Percentiles rank a stretch among this genome's conserved stretches.
Evolutionary conservation across 2,888 invertebrate genomes (phyloP).

Genomic region (Cephus rjabovi): DNA sequence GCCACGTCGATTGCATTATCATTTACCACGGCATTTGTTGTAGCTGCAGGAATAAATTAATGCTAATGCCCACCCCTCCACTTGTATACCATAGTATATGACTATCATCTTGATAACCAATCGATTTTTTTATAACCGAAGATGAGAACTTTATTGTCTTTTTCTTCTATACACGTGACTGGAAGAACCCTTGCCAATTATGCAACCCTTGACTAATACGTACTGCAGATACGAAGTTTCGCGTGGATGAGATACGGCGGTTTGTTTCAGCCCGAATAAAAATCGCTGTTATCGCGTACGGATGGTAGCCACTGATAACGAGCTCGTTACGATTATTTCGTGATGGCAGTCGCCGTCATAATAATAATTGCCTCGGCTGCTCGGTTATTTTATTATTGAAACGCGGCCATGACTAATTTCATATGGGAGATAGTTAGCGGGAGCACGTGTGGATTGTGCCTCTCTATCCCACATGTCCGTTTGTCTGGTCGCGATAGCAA

Average conservation of each 20-base stretch:
- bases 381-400: slow-evolving; percentile 44
- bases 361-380: slow-evolving; percentile 3
- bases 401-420: slow-evolving; percentile 49
- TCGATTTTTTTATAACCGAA: neutral
- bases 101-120: neutral
- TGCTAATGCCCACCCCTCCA: slow-evolving; percentile 34
- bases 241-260: neutral
- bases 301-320: slow-evolving; percentile 42
- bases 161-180: neutral
- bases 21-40: slow-evolving; percentile 62
- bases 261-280: neutral
- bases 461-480: slow-evolving; percentile 12
- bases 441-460: slow-evolving; percentile 16
- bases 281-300: slow-evolving; percentile 24
- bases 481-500: slow-evolving; percentile 28
- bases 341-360: slow-evolving; percentile 1
- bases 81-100: neutral
- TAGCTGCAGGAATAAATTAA: slow-evolving; percentile 57
- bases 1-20: slow-evolving; percentile 63
- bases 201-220: neutral
- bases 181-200: neutral
- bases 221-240: neutral
- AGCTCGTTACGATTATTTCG: slow-evolving; percentile 9
- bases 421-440: slow-evolving; percentile 17
- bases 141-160: neutral